Evolutionary conservation across 2,113 vertebrate genomes (phyloP).

Genomic region (Rhynchopsitta pachyrhyncha): DNA sequence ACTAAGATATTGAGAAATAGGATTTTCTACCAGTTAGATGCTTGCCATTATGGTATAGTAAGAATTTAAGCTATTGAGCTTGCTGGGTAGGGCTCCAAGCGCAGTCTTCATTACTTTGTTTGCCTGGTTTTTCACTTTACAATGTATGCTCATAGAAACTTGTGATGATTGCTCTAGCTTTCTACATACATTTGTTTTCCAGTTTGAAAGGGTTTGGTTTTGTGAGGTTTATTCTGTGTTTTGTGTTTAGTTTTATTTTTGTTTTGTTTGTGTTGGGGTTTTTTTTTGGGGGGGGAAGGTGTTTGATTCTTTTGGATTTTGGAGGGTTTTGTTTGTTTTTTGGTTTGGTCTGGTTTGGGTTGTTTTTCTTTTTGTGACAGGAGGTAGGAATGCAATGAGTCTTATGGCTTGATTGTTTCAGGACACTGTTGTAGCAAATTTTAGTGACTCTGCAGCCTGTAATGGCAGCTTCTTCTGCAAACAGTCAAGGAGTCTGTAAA

Average conservation of each 20-base stretch:
- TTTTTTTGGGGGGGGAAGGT: no score
- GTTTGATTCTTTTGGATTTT: neutral
- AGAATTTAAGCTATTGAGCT: neutral
- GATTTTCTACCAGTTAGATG: neutral
- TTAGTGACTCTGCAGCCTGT: neutral
- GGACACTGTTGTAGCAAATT: neutral
- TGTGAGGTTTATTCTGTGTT: neutral
- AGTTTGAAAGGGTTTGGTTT: neutral
- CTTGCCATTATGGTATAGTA: neutral
- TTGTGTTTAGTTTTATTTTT: neutral
- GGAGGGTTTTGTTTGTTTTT: neutral
- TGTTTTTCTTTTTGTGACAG: neutral
- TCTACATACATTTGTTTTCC: neutral
- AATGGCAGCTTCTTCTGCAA: neutral
- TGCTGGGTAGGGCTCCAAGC: neutral
- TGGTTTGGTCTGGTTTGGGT: neutral
- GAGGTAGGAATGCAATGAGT: neutral
- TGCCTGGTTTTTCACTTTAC: neutral
- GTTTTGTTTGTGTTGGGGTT: fast-evolving
- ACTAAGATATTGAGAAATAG: neutral
- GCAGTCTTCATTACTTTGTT: neutral
- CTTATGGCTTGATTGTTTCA: neutral
- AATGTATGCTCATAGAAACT: neutral
- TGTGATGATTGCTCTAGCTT: neutral
- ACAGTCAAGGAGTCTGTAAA: neutral